Evolutionary conservation across 2,888 invertebrate genomes (phyloP).

Genomic region (Pheosia tremula): DNA sequence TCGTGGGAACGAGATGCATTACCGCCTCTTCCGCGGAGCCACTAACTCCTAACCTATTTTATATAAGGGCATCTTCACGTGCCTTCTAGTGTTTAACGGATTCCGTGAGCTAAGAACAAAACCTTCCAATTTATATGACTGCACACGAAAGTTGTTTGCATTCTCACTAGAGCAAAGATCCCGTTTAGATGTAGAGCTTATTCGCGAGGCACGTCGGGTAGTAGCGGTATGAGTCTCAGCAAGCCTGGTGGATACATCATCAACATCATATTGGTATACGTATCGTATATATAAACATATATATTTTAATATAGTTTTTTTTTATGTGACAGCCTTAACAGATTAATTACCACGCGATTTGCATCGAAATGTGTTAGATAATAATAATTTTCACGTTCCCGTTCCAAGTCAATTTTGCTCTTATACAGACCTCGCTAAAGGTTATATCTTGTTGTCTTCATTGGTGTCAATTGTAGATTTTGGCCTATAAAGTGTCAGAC

Average conservation of each 20-base stretch:
- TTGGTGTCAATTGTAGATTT: background rate
- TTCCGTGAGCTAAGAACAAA: slow-evolving; percentile 42
- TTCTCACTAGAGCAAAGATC: slow-evolving; percentile 21
- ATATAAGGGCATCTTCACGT: slow-evolving; percentile 56
- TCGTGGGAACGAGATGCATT: slow-evolving; percentile 69
- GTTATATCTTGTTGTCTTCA: too few relatives aligned
- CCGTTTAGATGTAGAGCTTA: slow-evolving; percentile 9
- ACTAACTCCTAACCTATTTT: slow-evolving; percentile 59
- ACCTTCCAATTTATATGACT: slow-evolving; percentile 39
- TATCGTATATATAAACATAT: too few relatives aligned
- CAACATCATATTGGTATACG: too few relatives aligned
- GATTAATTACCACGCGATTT: too few relatives aligned
- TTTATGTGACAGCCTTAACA: too few relatives aligned
- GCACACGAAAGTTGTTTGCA: slow-evolving; percentile 26
- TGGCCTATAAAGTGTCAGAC: too few relatives aligned
- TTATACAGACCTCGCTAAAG: too few relatives aligned
- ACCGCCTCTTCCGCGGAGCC: slow-evolving; percentile 45
- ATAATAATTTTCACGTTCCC: too few relatives aligned
- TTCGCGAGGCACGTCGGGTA: background rate
- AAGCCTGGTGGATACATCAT: too few relatives aligned
- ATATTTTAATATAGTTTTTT: too few relatives aligned
- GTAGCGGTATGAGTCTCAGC: background rate
- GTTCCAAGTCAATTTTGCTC: too few relatives aligned
- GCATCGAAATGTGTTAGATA: too few relatives aligned
- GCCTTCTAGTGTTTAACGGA: slow-evolving; percentile 39